Evolutionary conservation across 92 coral and sea anemone species (phyloP), one percentile per base, ranked within the genome.

Genomic region (Galaxea fascicularis): DNA sequence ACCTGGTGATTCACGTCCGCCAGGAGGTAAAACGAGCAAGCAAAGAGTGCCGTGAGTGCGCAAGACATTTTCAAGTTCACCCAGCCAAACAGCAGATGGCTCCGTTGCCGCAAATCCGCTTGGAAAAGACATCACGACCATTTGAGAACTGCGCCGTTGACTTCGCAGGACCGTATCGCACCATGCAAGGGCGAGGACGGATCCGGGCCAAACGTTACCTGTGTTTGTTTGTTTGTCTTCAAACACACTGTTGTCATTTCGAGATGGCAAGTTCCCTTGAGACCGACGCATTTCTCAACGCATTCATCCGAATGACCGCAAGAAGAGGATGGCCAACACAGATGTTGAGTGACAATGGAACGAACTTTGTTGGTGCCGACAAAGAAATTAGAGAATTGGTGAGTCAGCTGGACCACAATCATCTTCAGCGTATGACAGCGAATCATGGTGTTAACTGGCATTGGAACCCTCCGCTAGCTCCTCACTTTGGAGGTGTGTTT

Each of bases 401-500:
- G 46, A 60, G 85, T 35, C 87, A 80, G 67, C 73, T 91, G 30
- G 92, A 91, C 17, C 27, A 47, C 27, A 83, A 76, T 31, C 85
- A 72, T 65, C 82, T 89, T 64, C 29, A 49, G 60, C 74, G 77
- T 17, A 84, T 91, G 84, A 82, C 95, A 21, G 83, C 93, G 7
- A 82, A 57, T 66, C 47, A 86, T 21, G 91, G 91, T 11, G 71
- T 89, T 1, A 79, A 71, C 21, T 89, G 89, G 86, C 49, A 89
- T 69, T 89, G 89, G 77, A 89, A 92, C 28, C 92, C 92, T 24
- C 92, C 92, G 10, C n/a, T 22, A 12, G 89, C 77, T 4, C 94
- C 92, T 27, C 92, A 88, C 68, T 91, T 91, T 78, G 89, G 89
- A 15, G 89, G 94, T 28, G 94, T 87, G 15, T 74, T 66, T 71